Percentiles rank a stretch among this genome's conserved stretches.
phyloP scores from a whole-genome alignment of 2,113 vertebrate species.

The Pedetes capensis region DNA sequence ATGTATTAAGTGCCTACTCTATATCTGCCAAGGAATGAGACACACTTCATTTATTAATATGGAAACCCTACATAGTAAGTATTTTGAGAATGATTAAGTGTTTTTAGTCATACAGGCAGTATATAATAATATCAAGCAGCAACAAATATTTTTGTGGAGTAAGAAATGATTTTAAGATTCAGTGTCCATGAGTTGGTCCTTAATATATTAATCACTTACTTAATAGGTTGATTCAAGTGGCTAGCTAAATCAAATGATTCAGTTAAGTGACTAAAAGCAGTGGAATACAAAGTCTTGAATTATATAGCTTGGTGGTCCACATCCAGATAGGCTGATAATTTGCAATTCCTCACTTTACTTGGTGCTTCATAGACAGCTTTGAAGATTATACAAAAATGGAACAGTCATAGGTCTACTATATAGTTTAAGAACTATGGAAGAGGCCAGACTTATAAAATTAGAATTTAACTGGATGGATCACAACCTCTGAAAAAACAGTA shows the following conservation, averaged over 20 bases:
- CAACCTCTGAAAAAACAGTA: not conserved
- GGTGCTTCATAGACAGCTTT: not conserved
- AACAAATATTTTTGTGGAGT: not conserved
- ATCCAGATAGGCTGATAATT: not conserved
- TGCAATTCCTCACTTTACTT: conserved; percentile 9
- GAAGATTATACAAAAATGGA: not conserved
- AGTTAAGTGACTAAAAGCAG: not conserved
- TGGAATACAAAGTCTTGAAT: not conserved
- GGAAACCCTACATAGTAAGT: not conserved
- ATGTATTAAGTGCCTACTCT: not conserved
- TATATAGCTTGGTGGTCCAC: not conserved
- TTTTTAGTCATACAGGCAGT: not conserved
- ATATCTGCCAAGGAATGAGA: not conserved
- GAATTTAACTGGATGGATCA: not conserved
- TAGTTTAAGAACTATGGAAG: not conserved
- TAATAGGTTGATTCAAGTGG: not conserved
- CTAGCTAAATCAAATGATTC: not conserved
- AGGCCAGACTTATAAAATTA: not conserved
- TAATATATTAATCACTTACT: not conserved
- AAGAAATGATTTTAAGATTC: not conserved
- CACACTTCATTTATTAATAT: not conserved
- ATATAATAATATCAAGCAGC: not conserved
- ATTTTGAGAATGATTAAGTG: not conserved
- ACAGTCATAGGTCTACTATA: not conserved
- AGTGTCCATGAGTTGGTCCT: not conserved